phyloP scores from a whole-genome alignment of 2,888 invertebrate genomes.

The Acanthoscelides obtectus region DNA sequence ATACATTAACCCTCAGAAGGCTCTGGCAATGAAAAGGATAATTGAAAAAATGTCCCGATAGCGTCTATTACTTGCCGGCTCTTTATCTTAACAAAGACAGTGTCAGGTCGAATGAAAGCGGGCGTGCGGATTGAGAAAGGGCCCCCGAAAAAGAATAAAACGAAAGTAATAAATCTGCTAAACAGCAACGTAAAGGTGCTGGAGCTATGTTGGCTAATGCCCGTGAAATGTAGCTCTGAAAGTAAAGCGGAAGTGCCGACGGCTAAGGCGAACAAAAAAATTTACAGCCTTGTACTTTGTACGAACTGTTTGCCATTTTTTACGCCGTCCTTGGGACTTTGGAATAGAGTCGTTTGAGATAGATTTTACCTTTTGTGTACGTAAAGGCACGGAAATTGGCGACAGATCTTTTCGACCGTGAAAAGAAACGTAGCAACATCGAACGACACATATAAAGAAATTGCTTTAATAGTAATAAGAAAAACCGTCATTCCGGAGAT shows the following conservation, averaged over 20 bases:
- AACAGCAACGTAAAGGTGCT: background rate
- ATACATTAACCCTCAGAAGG: background rate
- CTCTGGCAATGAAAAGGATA: slow-evolving; percentile 9
- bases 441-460: no score
- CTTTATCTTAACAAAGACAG: slow-evolving; percentile 27
- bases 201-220: background rate
- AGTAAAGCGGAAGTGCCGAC: background rate
- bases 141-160: background rate
- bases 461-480: background rate
- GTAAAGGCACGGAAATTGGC: no score
- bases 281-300: background rate
- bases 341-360: no score
- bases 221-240: background rate
- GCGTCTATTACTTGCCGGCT: slow-evolving; percentile 13
- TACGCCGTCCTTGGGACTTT: background rate
- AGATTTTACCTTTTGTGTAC: no score
- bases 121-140: slow-evolving; percentile 6
- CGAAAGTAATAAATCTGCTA: slow-evolving; percentile 2
- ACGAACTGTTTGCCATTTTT: background rate
- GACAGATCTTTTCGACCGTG: no score
- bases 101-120: slow-evolving; percentile 22
- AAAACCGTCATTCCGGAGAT: background rate
- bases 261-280: background rate
- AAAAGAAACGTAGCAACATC: no score
- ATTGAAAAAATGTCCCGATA: slow-evolving; percentile 15